phyloP scores from a whole-genome alignment of 2,888 invertebrate genomes.

The Unio pictorum region DNA sequence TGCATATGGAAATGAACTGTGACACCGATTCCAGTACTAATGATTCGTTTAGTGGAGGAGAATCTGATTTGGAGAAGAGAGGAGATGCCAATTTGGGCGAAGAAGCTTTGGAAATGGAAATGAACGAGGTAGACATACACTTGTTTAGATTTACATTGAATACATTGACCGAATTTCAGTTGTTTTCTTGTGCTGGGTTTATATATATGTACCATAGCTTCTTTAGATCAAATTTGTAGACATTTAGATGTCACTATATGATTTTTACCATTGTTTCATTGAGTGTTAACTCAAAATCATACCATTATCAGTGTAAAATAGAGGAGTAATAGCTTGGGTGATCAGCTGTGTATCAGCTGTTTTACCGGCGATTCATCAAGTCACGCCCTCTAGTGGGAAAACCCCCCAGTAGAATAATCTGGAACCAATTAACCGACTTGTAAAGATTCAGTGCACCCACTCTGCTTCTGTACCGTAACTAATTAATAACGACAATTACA shows the following conservation, averaged over 20 bases:
- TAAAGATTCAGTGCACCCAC: no score
- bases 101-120: slow-evolving; percentile 4
- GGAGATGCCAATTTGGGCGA: background rate
- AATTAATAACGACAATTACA: no score
- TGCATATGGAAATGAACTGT: slow-evolving; percentile 23
- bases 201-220: no score
- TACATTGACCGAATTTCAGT: slow-evolving; percentile 34
- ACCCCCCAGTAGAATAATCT: slow-evolving; percentile 14
- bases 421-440: no score
- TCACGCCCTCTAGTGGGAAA: slow-evolving; percentile 32
- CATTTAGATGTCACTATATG: no score
- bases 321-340: background rate
- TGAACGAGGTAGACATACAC: slow-evolving; percentile 7
- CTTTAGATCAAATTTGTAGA: no score
- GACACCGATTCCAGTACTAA: slow-evolving; percentile 27
- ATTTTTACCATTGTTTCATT: no score
- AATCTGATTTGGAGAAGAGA: slow-evolving; percentile 23
- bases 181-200: no score
- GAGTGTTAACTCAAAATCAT: no score
- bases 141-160: slow-evolving; percentile 27
- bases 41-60: slow-evolving; percentile 33
- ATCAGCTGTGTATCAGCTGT: slow-evolving; percentile 46
- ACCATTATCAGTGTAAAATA: no score
- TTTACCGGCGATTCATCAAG: slow-evolving; percentile 15
- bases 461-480: no score